Evolutionary conservation across 35 echinoderm and acorn worm genomes (phyloP), one percentile per base, ranked within the genome.

Genomic region (Diadema setosum): DNA sequence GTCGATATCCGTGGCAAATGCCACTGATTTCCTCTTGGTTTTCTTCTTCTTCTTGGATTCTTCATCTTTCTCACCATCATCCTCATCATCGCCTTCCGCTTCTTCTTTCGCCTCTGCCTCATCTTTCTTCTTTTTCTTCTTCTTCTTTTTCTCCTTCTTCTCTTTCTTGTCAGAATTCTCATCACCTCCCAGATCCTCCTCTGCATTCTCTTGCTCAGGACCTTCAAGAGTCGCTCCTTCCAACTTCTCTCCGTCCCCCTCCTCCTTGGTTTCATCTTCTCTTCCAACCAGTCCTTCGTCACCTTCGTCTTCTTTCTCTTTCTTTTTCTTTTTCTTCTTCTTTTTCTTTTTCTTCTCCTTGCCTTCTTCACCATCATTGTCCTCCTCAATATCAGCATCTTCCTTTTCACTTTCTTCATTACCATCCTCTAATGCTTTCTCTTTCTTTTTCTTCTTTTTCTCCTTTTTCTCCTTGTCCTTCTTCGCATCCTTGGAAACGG

Each of bases 331-430:
- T 70, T 90, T 44, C 58, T 73, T 90, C 15, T 50, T 74, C 45
- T 80, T 81, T 39, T 78, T 87, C 45, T 75, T 75, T n/a, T 46
- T 27, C 27, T 52, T 29, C 1, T 85, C 83, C 7, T 85, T 75
- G 25, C 15, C 14, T 11, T 65, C 33, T 2, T 29, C 20, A 18
- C 44, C 57, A 16, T 82, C 65, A 50, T 45, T 11, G 20, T 60
- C 25, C 32, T 90, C 42, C 56, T 70, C 83, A 24, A 16, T 70
- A 14, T 76, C 29, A 52, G 46, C 31, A 34, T 57, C 81, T 34
- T 84, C 80, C 56, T 93, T 84, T 21, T 37, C 46, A 49, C 36
- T 24, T 45, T 88, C 91, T 83, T 15, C 42, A 42, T 33, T 32
- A 15, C 42, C 27, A 23, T 49, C 26, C 9, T 5, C 46, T 39